Evolutionary conservation across 2,888 invertebrate genomes (phyloP).

Genomic region (Amiota mariae): DNA sequence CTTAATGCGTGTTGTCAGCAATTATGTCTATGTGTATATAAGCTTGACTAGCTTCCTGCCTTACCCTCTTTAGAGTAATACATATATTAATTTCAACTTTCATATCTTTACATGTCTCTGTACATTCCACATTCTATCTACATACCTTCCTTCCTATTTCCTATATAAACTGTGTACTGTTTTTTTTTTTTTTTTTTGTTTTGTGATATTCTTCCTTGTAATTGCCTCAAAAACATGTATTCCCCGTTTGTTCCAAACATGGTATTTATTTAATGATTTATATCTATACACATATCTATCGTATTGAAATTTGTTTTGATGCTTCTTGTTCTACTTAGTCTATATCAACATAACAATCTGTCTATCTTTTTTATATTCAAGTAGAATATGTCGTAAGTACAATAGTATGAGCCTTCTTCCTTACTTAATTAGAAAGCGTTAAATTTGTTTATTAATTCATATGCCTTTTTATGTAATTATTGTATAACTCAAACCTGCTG

Average conservation of each 20-base stretch:
- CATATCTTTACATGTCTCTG: constrained; percentile 45
- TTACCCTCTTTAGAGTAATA: neutral
- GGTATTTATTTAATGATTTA: constrained; percentile 25
- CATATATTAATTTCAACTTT: constrained; percentile 52
- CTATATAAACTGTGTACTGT: constrained; percentile 44
- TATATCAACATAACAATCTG: constrained; percentile 9
- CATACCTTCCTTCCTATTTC: neutral
- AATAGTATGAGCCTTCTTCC: constrained; percentile 16
- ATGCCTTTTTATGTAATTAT: constrained; percentile 65
- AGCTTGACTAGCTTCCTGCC: constrained; percentile 37
- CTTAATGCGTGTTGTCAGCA: constrained; percentile 55
- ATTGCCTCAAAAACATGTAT: too few species aligned
- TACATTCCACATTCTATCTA: neutral
- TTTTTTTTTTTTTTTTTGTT: constrained; percentile 30
- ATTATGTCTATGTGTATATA: constrained; percentile 52
- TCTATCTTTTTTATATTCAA: constrained; percentile 6
- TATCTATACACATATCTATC: neutral
- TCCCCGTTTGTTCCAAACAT: too few species aligned
- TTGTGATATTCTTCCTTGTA: too few species aligned
- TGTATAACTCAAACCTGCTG: constrained; percentile 13
- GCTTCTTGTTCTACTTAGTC: constrained; percentile 9
- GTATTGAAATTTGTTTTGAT: constrained; percentile 22
- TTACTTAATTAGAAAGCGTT: constrained; percentile 58
- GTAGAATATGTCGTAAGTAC: neutral
- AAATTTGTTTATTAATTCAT: constrained; percentile 65